phyloP scores from a whole-genome alignment of 2,888 invertebrate species.

The Cheilosia vernalis region DNA sequence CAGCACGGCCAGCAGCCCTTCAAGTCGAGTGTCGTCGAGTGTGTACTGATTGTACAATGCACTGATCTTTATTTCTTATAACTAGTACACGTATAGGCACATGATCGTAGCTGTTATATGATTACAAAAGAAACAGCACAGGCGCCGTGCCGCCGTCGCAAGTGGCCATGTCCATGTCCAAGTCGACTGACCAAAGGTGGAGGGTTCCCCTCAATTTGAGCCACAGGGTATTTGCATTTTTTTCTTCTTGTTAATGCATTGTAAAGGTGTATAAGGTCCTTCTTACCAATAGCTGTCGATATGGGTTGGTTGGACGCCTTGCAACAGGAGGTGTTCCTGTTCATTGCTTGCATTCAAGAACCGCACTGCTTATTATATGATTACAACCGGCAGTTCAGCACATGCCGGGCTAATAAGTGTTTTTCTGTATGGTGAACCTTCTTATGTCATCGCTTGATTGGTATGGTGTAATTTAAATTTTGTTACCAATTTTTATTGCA shows the following conservation, averaged over 20 bases:
- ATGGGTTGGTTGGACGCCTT: slow-evolving; percentile 12
- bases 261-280: neutral
- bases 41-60: slow-evolving; percentile 61
- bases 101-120: slow-evolving; percentile 39
- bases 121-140: slow-evolving; percentile 40
- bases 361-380: slow-evolving; percentile 35
- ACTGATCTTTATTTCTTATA: slow-evolving; percentile 64
- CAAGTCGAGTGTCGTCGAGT: slow-evolving; percentile 47
- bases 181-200: slow-evolving; percentile 18
- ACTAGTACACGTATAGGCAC: slow-evolving; percentile 1
- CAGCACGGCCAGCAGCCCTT: slow-evolving; percentile 34
- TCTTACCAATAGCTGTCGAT: slow-evolving; percentile 35
- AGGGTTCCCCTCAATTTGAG: slow-evolving; percentile 43
- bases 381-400: slow-evolving; percentile 41
- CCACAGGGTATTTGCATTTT: slow-evolving; percentile 50
- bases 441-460: slow-evolving; percentile 22
- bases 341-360: slow-evolving; percentile 28
- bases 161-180: too few relatives aligned
- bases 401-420: slow-evolving; percentile 40
- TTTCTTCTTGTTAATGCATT: slow-evolving; percentile 6
- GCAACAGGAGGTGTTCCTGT: slow-evolving; percentile 48
- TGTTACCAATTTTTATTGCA: slow-evolving; percentile 1
- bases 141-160: neutral
- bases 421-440: neutral
- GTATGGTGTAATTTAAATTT: slow-evolving; percentile 1